Evolutionary conservation across 2,113 vertebrate genomes (phyloP).

Genomic region (Gnathonemus echidnorhynchus): DNA sequence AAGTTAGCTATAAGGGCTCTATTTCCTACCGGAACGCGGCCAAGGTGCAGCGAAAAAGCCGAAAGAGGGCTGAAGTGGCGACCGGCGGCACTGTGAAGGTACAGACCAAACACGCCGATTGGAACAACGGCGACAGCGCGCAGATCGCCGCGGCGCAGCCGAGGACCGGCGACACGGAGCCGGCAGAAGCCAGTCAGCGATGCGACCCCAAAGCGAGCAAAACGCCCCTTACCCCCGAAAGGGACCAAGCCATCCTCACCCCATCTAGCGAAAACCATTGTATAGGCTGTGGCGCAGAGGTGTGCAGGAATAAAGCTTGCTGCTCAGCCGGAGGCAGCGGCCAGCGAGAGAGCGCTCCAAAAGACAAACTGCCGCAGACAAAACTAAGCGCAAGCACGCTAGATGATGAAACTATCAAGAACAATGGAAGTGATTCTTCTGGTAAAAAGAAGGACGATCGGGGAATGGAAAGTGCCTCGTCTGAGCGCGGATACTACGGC

Average conservation of each 20-base stretch:
- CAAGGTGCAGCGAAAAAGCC: conserved; percentile 71
- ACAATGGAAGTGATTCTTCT: conserved; percentile 54
- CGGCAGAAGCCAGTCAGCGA: conserved; percentile 34
- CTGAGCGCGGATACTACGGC: not conserved
- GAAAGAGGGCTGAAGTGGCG: conserved; percentile 63
- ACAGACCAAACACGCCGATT: conserved; percentile 59
- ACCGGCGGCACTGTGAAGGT: conserved; percentile 57
- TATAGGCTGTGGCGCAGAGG: not conserved
- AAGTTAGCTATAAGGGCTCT: conserved; percentile 88
- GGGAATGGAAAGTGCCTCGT: conserved; percentile 22
- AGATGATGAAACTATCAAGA: conserved; percentile 11
- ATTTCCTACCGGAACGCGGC: conserved; percentile 83
- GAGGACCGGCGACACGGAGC: conserved; percentile 57
- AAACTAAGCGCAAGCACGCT: conserved; percentile 54
- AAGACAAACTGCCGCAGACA: conserved; percentile 63
- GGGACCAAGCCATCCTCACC: not conserved
- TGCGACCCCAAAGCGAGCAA: not conserved
- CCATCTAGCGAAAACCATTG: conserved; percentile 6
- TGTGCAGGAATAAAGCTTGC: conserved; percentile 5
- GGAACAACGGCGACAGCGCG: conserved; percentile 64
- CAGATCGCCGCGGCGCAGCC: conserved; percentile 56
- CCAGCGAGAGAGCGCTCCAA: conserved; percentile 60
- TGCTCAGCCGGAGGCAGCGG: conserved; percentile 36
- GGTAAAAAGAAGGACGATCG: conserved; percentile 21
- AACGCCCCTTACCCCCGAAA: not conserved